Conservation (phyloP, 2,888 invertebrate genomes). For the Gisinianus flammeolus region DNA sequence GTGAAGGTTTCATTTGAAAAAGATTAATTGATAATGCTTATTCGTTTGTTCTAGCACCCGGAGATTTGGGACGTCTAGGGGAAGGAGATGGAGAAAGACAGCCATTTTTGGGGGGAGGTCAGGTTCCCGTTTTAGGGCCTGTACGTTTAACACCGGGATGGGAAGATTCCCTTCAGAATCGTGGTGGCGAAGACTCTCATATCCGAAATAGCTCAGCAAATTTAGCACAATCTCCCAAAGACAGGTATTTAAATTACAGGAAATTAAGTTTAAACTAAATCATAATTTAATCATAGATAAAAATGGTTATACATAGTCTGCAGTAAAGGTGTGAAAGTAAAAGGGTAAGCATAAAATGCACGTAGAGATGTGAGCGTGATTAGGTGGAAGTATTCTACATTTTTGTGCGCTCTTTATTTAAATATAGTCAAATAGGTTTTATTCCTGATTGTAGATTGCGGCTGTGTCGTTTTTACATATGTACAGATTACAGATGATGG, state of each 20-base stretch:
- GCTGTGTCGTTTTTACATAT: too few species aligned
- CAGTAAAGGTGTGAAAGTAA: neutral
- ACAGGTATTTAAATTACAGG: constrained; percentile 69
- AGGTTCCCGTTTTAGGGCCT: constrained; percentile 66
- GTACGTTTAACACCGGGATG: constrained; percentile 85
- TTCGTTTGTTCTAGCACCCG: constrained; percentile 14
- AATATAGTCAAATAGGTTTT: too few species aligned
- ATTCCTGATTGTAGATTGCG: too few species aligned
- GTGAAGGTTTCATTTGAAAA: neutral
- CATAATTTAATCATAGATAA: neutral
- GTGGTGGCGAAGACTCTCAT: constrained; percentile 51
- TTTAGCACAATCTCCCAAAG: constrained; percentile 73
- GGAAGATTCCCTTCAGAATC: constrained; percentile 75
- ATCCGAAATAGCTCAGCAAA: constrained; percentile 50
- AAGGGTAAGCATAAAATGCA: too few species aligned
- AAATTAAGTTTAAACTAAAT: too few species aligned
- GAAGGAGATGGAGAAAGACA: constrained; percentile 51
- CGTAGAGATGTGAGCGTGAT: too few species aligned
- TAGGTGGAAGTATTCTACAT: too few species aligned
- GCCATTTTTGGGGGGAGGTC: constrained; percentile 51
- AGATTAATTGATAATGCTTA: neutral
- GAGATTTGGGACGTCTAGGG: constrained; percentile 21
- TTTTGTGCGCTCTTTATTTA: too few species aligned
- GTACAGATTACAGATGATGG: too few species aligned
- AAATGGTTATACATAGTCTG: neutral